Conservation (phyloP, 2,113 vertebrate genomes). For the Odobenus rosmarus region DNA sequence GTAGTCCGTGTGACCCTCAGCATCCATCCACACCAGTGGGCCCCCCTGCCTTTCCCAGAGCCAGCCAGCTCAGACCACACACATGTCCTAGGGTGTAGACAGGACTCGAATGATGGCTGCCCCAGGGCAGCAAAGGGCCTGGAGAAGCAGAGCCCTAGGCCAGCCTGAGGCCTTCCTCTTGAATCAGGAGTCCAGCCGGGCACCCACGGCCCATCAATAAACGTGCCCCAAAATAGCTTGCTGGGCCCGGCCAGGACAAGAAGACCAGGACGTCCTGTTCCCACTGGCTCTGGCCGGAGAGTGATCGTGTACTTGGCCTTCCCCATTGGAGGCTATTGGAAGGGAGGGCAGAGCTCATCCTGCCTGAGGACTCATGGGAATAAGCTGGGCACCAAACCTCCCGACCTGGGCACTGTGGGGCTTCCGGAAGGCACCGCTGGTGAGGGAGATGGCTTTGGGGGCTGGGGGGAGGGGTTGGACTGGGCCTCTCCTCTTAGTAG, state of each 20-base stretch:
- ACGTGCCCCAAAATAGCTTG: conserved; percentile 66
- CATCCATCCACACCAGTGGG: too few species aligned
- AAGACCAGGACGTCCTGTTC: conserved; percentile 81
- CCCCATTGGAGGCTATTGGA: conserved; percentile 1
- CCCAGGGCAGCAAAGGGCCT: not conserved
- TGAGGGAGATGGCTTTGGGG: not conserved
- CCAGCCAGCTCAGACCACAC: not conserved
- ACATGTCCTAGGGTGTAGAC: not conserved
- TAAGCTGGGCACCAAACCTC: not conserved
- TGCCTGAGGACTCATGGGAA: not conserved
- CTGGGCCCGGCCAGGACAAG: conserved; percentile 56
- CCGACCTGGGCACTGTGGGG: rapidly evolving
- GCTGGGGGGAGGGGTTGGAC: not conserved
- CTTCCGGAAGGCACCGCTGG: not conserved
- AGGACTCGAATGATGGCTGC: too few species aligned
- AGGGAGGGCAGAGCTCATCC: conserved; percentile 33
- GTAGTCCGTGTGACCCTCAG: not conserved
- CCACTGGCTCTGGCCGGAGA: conserved; percentile 34
- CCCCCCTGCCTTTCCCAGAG: not conserved
- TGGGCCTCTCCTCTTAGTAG: not conserved
- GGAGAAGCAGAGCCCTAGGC: not conserved
- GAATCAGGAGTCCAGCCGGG: conserved; percentile 60
- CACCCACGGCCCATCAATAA: conserved; percentile 71
- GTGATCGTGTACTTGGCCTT: conserved; percentile 72
- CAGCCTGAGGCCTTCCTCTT: conserved; percentile 24